phyloP scores from a whole-genome alignment of 2,113 vertebrate genomes.

The Carassius gibelio region DNA sequence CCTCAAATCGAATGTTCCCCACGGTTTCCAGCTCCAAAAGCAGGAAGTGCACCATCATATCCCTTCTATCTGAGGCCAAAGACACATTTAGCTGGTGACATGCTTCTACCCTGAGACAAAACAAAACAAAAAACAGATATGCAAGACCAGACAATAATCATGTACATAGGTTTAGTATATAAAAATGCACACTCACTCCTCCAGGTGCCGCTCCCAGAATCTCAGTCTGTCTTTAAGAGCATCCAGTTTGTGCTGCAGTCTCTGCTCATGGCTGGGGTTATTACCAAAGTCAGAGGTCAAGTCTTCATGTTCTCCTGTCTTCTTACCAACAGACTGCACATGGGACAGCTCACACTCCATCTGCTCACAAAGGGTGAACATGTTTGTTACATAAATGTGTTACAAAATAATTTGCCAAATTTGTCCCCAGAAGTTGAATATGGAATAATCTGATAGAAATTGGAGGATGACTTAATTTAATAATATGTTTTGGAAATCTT shows the following conservation, averaged over 20 bases:
- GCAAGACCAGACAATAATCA: neutral
- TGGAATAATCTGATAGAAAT: neutral
- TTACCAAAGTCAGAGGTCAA: constrained; percentile 28
- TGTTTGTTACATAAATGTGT: neutral
- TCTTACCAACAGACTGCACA: constrained; percentile 61
- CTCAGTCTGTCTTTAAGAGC: constrained; percentile 72
- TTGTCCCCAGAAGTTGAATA: no score
- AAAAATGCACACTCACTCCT: constrained; percentile 70
- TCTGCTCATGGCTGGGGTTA: constrained; percentile 65
- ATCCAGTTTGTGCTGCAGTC: constrained; percentile 74
- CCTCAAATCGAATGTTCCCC: constrained; percentile 84
- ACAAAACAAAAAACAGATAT: neutral
- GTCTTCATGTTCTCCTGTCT: constrained; percentile 47
- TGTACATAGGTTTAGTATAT: constrained; percentile 15
- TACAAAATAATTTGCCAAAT: neutral
- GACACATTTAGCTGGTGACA: constrained; percentile 69
- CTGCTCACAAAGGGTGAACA: constrained; percentile 57
- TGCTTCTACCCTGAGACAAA: constrained; percentile 71
- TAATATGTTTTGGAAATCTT: no score
- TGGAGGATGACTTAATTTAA: neutral
- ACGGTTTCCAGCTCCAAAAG: constrained; percentile 82
- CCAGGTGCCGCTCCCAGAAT: constrained; percentile 74
- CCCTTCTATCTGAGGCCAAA: constrained; percentile 70
- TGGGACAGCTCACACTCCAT: constrained; percentile 74
- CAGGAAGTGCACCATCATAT: constrained; percentile 76